Conservation (phyloP, 2,888 invertebrate species). For the Iphiclides podalirius region DNA sequence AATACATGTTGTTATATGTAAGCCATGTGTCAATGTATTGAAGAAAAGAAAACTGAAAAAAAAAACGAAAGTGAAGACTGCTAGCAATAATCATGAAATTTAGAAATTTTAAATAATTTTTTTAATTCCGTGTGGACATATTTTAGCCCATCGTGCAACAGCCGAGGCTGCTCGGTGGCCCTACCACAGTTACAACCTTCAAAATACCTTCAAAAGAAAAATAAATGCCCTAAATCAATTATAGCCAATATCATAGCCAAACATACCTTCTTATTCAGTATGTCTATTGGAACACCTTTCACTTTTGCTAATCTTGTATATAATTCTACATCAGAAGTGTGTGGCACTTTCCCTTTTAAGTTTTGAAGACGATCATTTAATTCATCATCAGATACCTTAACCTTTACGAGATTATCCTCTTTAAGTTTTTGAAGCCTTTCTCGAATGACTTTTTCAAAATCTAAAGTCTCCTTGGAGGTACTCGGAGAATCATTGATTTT, state of each 20-base stretch:
- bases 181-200: no score
- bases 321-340: constrained; percentile 83
- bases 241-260: constrained; percentile 2
- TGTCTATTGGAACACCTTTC: constrained; percentile 76
- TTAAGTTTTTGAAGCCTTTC: constrained; percentile 85
- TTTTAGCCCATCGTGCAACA: no score
- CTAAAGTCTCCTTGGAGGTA: constrained; percentile 28
- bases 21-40: no score
- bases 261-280: constrained; percentile 46
- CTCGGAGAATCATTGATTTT: constrained; percentile 28
- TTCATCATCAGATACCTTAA: constrained; percentile 39
- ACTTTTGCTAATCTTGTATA: constrained; percentile 82
- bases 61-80: no score
- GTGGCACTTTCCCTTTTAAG: constrained; percentile 55
- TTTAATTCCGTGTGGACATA: no score
- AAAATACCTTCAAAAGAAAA: no score
- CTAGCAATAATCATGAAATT: no score
- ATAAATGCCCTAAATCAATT: no score
- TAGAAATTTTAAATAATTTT: no score
- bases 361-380: constrained; percentile 53
- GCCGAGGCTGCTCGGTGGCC: no score
- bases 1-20: no score
- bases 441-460: constrained; percentile 81
- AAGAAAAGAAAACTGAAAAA: neutral
- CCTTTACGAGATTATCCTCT: constrained; percentile 61